These are phyloP conservation scores for Chlorodrepanis virens DNA, from an alignment of 2,113 vertebrate genomes.

Conservation along the genomic window DNA sequence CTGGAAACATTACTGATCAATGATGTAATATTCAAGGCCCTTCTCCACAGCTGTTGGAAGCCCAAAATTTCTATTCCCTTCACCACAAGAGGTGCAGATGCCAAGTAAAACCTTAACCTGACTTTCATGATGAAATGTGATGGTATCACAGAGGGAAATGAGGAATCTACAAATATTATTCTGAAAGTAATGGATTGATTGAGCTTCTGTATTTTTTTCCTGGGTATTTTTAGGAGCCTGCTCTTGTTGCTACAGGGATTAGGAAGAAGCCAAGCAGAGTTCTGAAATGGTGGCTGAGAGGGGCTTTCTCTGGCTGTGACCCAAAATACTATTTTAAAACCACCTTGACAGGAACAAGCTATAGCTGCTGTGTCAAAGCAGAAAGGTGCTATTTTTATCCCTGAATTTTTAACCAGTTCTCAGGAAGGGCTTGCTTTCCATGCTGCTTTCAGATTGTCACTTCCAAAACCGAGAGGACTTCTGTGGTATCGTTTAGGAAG, in stretches of 20 bases:
- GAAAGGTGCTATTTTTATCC: conserved; percentile 30
- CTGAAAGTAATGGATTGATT: conserved; percentile 10
- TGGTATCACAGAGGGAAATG: background rate
- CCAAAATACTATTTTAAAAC: background rate
- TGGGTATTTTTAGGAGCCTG: conserved; percentile 3
- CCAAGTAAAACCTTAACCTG: conserved; percentile 53
- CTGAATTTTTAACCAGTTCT: background rate
- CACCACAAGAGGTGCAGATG: background rate
- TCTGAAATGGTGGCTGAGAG: conserved; percentile 2
- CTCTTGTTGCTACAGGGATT: background rate
- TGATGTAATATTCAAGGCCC: conserved; percentile 36
- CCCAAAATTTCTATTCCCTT: conserved; percentile 21
- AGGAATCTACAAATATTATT: conserved; percentile 34
- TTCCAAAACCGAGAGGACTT: background rate
- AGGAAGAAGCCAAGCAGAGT: background rate
- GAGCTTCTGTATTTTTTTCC: background rate
- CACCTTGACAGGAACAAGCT: conserved; percentile 16
- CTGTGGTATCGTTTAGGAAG: background rate
- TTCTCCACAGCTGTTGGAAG: conserved; percentile 7
- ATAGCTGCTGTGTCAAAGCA: background rate
- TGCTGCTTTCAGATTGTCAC: background rate
- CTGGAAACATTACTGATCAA: conserved; percentile 33
- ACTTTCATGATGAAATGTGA: conserved; percentile 45
- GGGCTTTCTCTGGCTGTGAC: background rate
- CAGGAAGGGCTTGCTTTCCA: background rate